Evolutionary conservation across 1,140 invertebrate genomes (phyloP), one percentile per base, ranked within the genome.

Genomic region (Hypothenemus hampei): DNA sequence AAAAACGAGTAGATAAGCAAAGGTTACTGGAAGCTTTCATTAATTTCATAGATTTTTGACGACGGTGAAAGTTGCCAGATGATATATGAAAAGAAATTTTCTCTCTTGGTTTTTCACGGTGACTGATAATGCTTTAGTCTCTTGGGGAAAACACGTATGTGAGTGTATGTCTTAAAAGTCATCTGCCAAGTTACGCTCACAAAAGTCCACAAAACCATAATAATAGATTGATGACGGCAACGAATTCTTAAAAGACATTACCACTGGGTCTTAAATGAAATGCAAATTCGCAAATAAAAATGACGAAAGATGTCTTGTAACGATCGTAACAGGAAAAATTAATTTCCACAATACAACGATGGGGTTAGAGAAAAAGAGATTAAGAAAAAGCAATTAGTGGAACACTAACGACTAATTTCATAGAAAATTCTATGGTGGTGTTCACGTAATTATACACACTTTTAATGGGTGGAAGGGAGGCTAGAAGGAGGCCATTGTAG

Each of bases 401-500:
- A 62, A 59, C 66, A 64, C 67, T 67, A 69, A 69, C 68, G 65
- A 69, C 64, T 64, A 69, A 69, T 70, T 70, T 61, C 57, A 49
- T 57, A 67, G 65, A 65, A 62, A 65, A 66, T 69, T 48, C 57
- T 51, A 36, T 53, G 57, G 45, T 59, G 43, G 59, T 54, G 48
- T 62, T 58, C 60, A 60, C 67, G 67, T 70, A 70, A 70, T 70
- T 70, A 70, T 70, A 66, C 67, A 64, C 60, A 66, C 65, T 69
- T 69, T 70, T 70, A 70, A 70, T 68, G 67, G 60, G 59, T 50
- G 49, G n/a, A n/a, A n/a, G n/a, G n/a, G n/a, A n/a, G n/a, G n/a
- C n/a, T n/a, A n/a, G n/a, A n/a, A n/a, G n/a, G n/a, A n/a, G n/a
- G 54, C 50, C 55, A 56, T 49, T 55, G 52, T 50, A 31, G 44